Base-by-base conservation (phyloP, 2,113 vertebrate species). In the Odontophorus gujanensis region DNA sequence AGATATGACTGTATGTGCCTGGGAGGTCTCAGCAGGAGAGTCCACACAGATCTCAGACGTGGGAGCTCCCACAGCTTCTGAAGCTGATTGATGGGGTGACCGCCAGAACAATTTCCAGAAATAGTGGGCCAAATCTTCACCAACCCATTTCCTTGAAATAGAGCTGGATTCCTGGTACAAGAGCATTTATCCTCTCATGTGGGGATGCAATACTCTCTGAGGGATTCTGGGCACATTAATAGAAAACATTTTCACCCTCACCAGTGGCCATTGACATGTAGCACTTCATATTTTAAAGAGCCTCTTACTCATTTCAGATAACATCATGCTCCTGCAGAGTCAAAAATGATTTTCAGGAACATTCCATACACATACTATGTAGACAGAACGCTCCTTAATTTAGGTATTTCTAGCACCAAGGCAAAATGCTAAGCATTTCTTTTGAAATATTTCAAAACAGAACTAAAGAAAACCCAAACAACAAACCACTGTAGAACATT, bases 361-460 rank as follows among this genome's bases (percentile, higher is more conserved):
- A 55, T 87, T 76, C 71, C 57, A 59, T 40, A 40, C 45, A 65
- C 42, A 7, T 26, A 50, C 85, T 71, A 57, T 36, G 25, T 14
- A 92, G 84, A 59, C 47, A 89, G 79, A 79, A 59, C 14, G 25
- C 45, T 83, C n/a, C 58, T 73, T 76, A 83, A 30, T 89, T 84
- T 73, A 76, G 55, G 36, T 90, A 85, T 65, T 92, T 87, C 72
- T 59, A 76, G 73, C 65, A 89, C 25, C 48, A 67, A 71, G 50
- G 68, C 61, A 94, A 92, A 92, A 87, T 59, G 68, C 30, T 61
- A 86, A 77, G 53, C 28, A 36, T 87, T 87, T 89, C 67, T 47
- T 87, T 40, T 78, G 84, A 92, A 95, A 89, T 61, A 87, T 81
- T 95, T 95, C 92, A 95, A 93, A 95, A 89, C 59, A 75, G 50